Percentiles rank a stretch among this genome's conserved stretches.
Conservation (phyloP, 2,113 vertebrate genomes). For the Gnathonemus echidnorhynchus region DNA sequence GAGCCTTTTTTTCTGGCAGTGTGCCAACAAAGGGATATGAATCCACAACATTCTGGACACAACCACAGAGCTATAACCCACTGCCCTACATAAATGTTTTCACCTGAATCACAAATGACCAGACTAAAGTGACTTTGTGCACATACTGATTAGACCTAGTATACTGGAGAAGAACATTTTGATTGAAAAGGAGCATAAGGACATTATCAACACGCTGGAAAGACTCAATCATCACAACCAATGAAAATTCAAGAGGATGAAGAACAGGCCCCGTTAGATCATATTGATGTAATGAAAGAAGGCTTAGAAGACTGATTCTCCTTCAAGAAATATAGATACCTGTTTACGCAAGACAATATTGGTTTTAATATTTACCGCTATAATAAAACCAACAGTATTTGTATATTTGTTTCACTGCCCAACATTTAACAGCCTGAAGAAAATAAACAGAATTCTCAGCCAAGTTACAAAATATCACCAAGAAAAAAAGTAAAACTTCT, state of each 20-base stretch:
- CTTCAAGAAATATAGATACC: not conserved
- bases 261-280: not conserved
- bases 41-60: too few relatives aligned
- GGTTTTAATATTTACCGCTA: not conserved
- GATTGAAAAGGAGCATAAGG: not conserved
- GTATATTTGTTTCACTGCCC: not conserved
- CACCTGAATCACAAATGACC: too few relatives aligned
- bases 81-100: too few relatives aligned
- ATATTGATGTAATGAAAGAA: not conserved
- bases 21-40: too few relatives aligned
- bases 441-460: not conserved
- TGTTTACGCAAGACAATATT: not conserved
- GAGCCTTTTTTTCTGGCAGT: too few relatives aligned
- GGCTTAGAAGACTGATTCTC: not conserved
- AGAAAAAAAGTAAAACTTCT: not conserved
- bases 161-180: not conserved
- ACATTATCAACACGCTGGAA: not conserved
- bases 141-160: too few relatives aligned
- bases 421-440: not conserved
- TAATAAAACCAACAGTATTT: not conserved
- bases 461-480: not conserved
- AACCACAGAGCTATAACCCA: too few relatives aligned
- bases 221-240: not conserved
- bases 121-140: too few relatives aligned
- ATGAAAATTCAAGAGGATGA: not conserved